Conservation (phyloP, 2,113 vertebrate genomes). For the Amia ocellicauda region DNA sequence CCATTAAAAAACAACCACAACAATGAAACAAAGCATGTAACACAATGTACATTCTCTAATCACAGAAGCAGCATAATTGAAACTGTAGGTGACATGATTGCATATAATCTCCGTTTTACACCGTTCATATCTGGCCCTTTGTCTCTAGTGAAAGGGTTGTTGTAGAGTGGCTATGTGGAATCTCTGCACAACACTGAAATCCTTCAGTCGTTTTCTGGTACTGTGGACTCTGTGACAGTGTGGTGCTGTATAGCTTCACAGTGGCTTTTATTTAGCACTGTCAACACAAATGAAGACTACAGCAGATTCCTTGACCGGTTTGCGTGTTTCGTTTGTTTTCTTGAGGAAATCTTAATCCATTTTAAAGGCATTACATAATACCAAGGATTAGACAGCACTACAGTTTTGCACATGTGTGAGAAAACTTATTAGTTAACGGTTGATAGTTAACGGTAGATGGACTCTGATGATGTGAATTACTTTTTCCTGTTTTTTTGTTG, state of each 20-base stretch:
- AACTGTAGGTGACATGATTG: too few relatives aligned
- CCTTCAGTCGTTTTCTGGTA: too few relatives aligned
- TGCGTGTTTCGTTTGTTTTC: neutral
- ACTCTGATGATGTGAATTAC: neutral
- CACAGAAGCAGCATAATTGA: constrained; percentile 11
- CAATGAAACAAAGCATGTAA: constrained; percentile 3
- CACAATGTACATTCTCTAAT: constrained; percentile 13
- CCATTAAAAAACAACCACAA: constrained; percentile 13
- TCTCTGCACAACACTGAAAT: too few relatives aligned
- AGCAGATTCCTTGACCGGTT: neutral
- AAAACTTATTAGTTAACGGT: constrained; percentile 1
- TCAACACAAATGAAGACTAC: too few relatives aligned
- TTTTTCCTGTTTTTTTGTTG: neutral
- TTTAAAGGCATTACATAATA: neutral
- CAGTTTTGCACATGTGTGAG: constrained; percentile 20
- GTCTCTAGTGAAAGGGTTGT: neutral
- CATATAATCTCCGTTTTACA: neutral
- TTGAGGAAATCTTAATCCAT: neutral
- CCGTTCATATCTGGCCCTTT: neutral
- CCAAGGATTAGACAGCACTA: constrained; percentile 8
- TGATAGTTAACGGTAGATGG: constrained; percentile 6
- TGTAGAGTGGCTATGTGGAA: too few relatives aligned
- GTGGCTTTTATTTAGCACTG: too few relatives aligned
- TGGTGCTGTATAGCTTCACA: too few relatives aligned
- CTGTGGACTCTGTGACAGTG: neutral